Base-by-base conservation (phyloP, 1,140 invertebrate genomes). In the Drosophila asahinai region DNA sequence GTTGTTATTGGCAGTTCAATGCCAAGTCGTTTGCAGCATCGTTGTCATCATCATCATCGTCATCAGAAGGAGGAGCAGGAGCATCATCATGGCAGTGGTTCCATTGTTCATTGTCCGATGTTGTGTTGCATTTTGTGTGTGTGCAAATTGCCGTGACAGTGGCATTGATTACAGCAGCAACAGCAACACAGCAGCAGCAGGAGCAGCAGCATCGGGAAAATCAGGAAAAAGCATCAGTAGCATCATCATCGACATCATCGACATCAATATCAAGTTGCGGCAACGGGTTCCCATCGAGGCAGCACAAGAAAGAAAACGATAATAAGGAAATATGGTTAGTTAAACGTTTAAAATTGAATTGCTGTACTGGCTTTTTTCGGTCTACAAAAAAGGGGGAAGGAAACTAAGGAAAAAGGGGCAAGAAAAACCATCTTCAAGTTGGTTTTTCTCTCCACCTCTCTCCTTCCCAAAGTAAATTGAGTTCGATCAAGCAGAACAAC, bases 271-370 rank as follows among this genome's bases (percentile, higher is more conserved):
- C 75, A 60, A 71, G 75, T 63, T 51, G 74, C 33, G 22, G 27
- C 43, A 55, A 33, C 25, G 42, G 59, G 61, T 74, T 66, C 22
- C 42, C 63, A 57, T 64, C 62, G 42, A 43, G 71, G 48, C 57
- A 77, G 70, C 47, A 71, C 40, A 62, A 55, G 54, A 70, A 65
- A 77, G 59, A 64, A 54, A 90, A 70, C 51, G 73, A 87, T 86
- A 87, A 91, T 86, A 81, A 83, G 70, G 73, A 83, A 91, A 91
- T 87, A 91, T 91, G 87, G 87, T 91, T 91, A 91, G 87, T 91
- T 91, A 87, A 91, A 91, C 80, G 87, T 60, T 83, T 87, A 75
- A 87, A 91, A 91, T 81, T 74, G 82, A 81, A 80, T 91, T 80
- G 77, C 64, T 77, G 63, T 51, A 62, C 64, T 80, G 72, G 67